Evolutionary conservation across 2,888 invertebrate genomes (phyloP).

Genomic region (Hyles lineata): DNA sequence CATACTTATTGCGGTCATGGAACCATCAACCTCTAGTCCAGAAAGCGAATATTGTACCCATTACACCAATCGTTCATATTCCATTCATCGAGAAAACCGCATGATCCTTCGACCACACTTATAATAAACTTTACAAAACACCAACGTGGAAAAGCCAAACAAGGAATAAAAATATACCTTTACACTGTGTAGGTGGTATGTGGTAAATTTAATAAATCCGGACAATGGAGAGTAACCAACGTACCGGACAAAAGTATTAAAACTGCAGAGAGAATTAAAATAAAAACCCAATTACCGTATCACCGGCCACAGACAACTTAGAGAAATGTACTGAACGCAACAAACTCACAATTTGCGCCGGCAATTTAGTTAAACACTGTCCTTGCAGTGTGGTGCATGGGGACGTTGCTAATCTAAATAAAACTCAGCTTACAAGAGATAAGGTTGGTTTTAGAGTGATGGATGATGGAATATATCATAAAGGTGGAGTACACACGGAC

Average conservation of each 20-base stretch:
- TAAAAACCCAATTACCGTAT: constrained; percentile 2
- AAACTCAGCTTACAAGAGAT: not conserved
- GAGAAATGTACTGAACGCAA: constrained; percentile 11
- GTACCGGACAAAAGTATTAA: not conserved
- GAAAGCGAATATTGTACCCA: too few relatives aligned
- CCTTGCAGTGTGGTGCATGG: not conserved
- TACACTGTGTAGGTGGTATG: too few relatives aligned
- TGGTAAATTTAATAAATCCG: not conserved
- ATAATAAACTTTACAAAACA: too few relatives aligned
- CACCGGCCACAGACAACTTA: not conserved
- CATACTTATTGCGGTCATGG: too few relatives aligned
- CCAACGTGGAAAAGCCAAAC: too few relatives aligned
- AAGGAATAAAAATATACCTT: too few relatives aligned
- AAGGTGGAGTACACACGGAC: constrained; percentile 49
- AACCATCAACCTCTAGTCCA: too few relatives aligned
- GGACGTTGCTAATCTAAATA: not conserved
- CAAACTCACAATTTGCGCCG: constrained; percentile 4
- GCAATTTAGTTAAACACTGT: constrained; percentile 23
- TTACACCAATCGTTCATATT: too few relatives aligned
- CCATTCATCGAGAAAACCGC: too few relatives aligned
- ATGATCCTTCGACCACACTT: too few relatives aligned
- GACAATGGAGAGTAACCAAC: not conserved
- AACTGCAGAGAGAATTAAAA: not conserved
- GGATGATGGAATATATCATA: constrained; percentile 47
- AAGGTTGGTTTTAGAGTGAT: constrained; percentile 39